Evolutionary conservation across 1,140 invertebrate genomes (phyloP), one percentile per base, ranked within the genome.

Genomic region (Hormaphis cornu): DNA sequence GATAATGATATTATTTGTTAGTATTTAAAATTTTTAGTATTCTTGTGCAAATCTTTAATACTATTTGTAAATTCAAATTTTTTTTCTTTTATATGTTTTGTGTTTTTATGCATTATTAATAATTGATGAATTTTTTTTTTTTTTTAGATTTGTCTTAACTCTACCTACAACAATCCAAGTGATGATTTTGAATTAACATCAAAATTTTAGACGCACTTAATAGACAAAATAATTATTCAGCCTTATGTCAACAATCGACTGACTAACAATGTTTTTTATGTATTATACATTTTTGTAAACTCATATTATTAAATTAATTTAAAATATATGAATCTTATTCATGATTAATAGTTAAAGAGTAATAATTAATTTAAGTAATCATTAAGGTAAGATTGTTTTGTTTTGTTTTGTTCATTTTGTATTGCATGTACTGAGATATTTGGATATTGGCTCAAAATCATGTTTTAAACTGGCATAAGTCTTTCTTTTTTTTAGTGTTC

Each of bases 281-380:
- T 66, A 66, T 66, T 66, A 66, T 66, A 66, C 61, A 66, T 50
- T 66, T 66, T 66, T 66, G 61, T 66, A 66, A 66, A 66, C 61
- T 63, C 58, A 66, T 66, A 66, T 66, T 48, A 66, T 66, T 66
- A 48, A 66, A 66, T 35, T 66, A 66, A 66, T 66, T 66, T 66
- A 50, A 66, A 66, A 50, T 66, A 66, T 66, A 66, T 66, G 44
- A 66, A 66, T 48, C n/a, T n/a, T n/a, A n/a, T 66, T 66, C 61
- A 66, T 66, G 44, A 66, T 66, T n/a, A 66, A 48, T 50, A 66
- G 61, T 48, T 22, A 66, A 66, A 66, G 20, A 66, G 61, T 66
- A 66, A 66, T 66, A 66, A 66, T 46, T 66, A 66, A 66, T 50
- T 50, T 66, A 66, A 66, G 61, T 66, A 66, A 66, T 66, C 61